A percentile compares a stretch with the other conserved stretches of the same genome.
Evolutionary conservation across 1,140 invertebrate genomes (phyloP).

Genomic region (Philopotamus ludificatus): DNA sequence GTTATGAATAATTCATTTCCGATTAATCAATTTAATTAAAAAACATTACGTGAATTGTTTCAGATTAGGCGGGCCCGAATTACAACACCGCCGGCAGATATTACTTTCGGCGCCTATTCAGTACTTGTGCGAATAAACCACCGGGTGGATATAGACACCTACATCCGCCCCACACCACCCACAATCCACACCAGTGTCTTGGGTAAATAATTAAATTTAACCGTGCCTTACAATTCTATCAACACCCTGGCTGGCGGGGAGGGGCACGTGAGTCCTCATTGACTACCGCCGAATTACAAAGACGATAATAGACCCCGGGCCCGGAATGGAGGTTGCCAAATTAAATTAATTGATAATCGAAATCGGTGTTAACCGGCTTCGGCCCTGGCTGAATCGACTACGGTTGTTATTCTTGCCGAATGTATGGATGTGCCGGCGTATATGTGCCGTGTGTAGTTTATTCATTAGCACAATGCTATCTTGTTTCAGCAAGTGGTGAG

Average conservation of each 20-base stretch:
- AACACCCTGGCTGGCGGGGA: not conserved
- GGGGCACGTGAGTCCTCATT: slow-evolving; percentile 6
- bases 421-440: not conserved
- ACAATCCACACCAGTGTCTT: slow-evolving; percentile 14
- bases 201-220: slow-evolving; percentile 37
- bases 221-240: slow-evolving; percentile 34
- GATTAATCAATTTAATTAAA: too few relatives aligned
- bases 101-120: too few relatives aligned
- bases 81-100: not conserved
- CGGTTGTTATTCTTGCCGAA: not conserved
- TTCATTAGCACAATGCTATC: not conserved
- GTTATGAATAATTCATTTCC: too few relatives aligned
- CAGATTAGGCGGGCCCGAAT: not conserved
- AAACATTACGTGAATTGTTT: too few relatives aligned
- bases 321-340: not conserved
- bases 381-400: not conserved
- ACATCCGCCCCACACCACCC: too few relatives aligned
- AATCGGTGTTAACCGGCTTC: slow-evolving; percentile 6
- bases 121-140: too few relatives aligned
- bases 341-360: slow-evolving; percentile 23
- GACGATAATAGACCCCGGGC: slow-evolving; percentile 7
- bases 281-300: not conserved
- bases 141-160: too few relatives aligned
- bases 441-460: not conserved
- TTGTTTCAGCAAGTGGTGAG: not conserved